Evolutionary conservation across 2,113 vertebrate species (phyloP).

Genomic region (Morphnarchus princeps): DNA sequence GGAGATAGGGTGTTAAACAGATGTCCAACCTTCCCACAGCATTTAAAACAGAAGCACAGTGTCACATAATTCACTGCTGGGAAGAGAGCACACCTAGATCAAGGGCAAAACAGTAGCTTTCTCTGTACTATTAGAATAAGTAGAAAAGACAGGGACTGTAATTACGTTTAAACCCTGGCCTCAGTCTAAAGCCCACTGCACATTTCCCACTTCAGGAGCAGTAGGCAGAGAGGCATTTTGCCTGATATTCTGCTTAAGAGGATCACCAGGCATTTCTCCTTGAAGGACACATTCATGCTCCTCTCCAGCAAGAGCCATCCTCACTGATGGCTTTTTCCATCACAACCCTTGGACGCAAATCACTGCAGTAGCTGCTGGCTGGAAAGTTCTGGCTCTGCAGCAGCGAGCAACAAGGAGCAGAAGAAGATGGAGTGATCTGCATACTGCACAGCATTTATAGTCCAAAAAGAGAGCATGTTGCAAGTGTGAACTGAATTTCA

Average conservation of each 20-base stretch:
- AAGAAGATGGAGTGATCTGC: constrained; percentile 26
- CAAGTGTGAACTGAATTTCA: constrained; percentile 37
- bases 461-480: not conserved
- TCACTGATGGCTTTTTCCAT: not conserved
- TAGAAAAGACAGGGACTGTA: not conserved
- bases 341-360: not conserved
- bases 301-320: not conserved
- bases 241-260: not conserved
- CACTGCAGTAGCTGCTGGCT: constrained; percentile 24
- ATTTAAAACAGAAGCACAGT: not conserved
- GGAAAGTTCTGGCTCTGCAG: constrained; percentile 31
- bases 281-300: not conserved
- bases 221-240: not conserved
- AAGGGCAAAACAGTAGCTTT: not conserved
- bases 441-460: not conserved
- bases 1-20: not conserved
- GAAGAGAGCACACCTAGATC: not conserved
- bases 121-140: not conserved
- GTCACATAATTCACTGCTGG: not conserved
- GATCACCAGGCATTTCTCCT: not conserved
- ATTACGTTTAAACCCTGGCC: not conserved
- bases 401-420: not conserved
- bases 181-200: not conserved
- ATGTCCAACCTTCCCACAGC: not conserved
- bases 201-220: not conserved